These are phyloP conservation scores for Graptemys geographica DNA, from an alignment of 2,797 vertebrate genomes.

Conservation along the genomic window DNA sequence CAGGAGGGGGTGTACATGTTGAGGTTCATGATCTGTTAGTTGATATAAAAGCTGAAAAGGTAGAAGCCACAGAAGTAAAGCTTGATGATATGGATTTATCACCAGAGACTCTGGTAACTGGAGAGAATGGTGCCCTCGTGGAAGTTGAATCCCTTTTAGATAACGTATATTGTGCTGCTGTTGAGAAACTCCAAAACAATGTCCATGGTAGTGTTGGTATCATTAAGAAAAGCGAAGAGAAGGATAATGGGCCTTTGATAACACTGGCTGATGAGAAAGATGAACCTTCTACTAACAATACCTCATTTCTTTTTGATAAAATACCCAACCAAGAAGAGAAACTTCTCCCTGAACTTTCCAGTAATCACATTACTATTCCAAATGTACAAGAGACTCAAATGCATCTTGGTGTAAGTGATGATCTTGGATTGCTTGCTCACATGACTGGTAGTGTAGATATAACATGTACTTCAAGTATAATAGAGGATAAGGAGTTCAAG, in stretches of 20 bases:
- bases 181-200: conserved; percentile 93
- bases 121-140: conserved; percentile 93
- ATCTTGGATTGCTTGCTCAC: conserved; percentile 95
- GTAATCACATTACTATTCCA: conserved; percentile 90
- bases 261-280: conserved; percentile 98
- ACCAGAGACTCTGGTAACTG: conserved; percentile 90
- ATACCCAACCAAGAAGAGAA: conserved; percentile 92
- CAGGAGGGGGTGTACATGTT: conserved; percentile 90
- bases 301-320: conserved; percentile 96
- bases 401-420: conserved; percentile 89
- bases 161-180: conserved; percentile 95
- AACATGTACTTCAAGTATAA: conserved; percentile 85
- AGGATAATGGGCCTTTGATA: conserved; percentile 94
- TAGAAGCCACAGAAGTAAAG: conserved; percentile 99
- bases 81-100: conserved; percentile 98
- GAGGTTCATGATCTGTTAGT: conserved; percentile 98
- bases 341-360: conserved; percentile 93
- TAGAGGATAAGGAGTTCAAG: conserved; percentile 95
- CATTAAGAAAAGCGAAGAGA: conserved; percentile 90
- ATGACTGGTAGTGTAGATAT: conserved; percentile 93
- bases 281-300: conserved; percentile 90
- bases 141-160: conserved; percentile 96
- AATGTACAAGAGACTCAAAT: conserved; percentile 89
- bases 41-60: conserved; percentile 99
- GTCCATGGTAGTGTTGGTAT: conserved; percentile 87